Percentiles rank a stretch among this genome's conserved stretches.
These are phyloP conservation scores for Himalopsyche anomala DNA, from an alignment of 2,888 invertebrate species.

Conservation along the genomic window DNA sequence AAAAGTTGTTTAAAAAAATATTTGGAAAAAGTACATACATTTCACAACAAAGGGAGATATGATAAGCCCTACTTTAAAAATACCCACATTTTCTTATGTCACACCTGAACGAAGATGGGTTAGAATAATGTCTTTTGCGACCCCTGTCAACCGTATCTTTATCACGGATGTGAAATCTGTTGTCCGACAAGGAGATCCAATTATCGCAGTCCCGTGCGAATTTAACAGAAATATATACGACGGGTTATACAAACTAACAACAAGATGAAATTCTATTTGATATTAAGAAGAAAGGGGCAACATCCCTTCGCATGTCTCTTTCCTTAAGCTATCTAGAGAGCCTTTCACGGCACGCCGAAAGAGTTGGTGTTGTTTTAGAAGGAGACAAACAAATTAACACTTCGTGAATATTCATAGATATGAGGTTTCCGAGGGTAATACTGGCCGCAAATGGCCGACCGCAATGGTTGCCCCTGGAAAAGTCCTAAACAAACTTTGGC, in stretches of 20 bases:
- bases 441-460: constrained; percentile 19
- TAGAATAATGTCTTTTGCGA: constrained; percentile 24
- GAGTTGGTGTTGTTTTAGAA: not conserved
- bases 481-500: constrained; percentile 63
- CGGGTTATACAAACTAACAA: constrained; percentile 27
- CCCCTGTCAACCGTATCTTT: constrained; percentile 34
- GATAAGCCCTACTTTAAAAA: constrained; percentile 25
- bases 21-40: not conserved
- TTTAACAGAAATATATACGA: constrained; percentile 20
- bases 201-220: constrained; percentile 52
- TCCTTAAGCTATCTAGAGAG: not conserved
- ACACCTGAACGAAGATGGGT: constrained; percentile 26
- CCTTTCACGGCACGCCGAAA: not conserved
- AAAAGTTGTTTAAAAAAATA: not conserved
- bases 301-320: not conserved
- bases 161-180: constrained; percentile 34
- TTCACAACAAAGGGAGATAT: not conserved
- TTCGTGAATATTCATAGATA: constrained; percentile 26
- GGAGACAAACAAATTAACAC: constrained; percentile 25
- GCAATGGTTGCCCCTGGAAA: constrained; percentile 45
- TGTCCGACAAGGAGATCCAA: constrained; percentile 52
- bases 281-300: constrained; percentile 14
- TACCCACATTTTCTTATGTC: constrained; percentile 20
- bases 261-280: constrained; percentile 16
- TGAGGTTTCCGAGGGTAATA: constrained; percentile 15